A percentile compares a stretch with the other conserved stretches of the same genome.
Conservation (phyloP, 2,113 vertebrate genomes). For the Calyptommatus sinebrachiatus region DNA sequence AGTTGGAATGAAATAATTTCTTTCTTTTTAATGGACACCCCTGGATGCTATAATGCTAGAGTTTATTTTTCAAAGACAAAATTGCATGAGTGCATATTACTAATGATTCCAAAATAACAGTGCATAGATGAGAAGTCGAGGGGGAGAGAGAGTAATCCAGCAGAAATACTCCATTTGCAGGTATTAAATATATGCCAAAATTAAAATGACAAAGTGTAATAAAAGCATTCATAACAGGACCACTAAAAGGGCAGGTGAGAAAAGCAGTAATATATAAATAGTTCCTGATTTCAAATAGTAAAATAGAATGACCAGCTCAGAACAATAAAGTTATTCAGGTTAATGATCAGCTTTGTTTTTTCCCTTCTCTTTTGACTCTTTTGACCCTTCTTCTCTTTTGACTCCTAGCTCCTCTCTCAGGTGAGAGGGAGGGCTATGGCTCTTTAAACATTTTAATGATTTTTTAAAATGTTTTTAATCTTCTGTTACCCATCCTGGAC, state of each 20-base stretch:
- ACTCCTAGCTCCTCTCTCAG: no score
- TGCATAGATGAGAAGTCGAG: neutral
- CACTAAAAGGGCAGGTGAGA: neutral
- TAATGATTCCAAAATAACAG: accelerated
- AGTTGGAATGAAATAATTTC: neutral
- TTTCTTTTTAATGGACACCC: neutral
- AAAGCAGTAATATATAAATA: neutral
- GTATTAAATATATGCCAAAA: accelerated
- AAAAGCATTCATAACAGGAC: neutral
- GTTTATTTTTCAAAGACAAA: neutral
- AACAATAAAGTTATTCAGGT: neutral
- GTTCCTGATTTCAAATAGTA: neutral
- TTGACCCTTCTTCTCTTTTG: neutral
- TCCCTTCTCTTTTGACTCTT: no score
- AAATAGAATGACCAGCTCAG: neutral
- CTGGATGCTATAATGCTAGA: accelerated
- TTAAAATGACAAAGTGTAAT: accelerated
- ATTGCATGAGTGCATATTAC: neutral
- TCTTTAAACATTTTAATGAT: no score
- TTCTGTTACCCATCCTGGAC: no score
- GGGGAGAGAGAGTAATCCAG: neutral
- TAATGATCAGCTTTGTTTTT: neutral
- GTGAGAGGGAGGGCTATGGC: no score
- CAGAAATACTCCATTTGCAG: accelerated
- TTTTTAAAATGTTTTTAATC: no score